Evolutionary conservation across 2,113 vertebrate genomes (phyloP), one percentile per base, ranked within the genome.

Genomic region (Bos indicus): DNA sequence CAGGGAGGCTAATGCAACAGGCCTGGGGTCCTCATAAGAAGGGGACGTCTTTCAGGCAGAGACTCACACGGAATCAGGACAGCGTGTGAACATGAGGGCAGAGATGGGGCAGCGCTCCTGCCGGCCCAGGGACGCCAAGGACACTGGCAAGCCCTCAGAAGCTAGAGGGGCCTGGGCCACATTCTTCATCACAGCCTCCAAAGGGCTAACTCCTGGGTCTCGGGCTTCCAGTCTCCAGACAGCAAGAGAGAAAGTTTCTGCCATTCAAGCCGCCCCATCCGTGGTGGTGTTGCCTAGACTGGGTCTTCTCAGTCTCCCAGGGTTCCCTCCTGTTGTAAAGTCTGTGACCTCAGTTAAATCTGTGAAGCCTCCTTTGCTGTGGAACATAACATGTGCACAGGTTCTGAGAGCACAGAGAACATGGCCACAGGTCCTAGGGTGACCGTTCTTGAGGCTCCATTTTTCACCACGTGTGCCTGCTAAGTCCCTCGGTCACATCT

Each of bases 191-290:
- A 13, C 0, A 10, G 28, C 21, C 26, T 28, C 23, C 8, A 19
- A 48, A 57, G 28, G 30, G 10, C 7, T 6, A 0, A 12, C 23
- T 0, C 48, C 48, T 91, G 64, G 48, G 48, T 28, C 48, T 40
- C 0, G 0, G 48, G n/a, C 16, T 0, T 16, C 1, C 1, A 13
- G 48, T n/a, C 78, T 84, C 43, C 13, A 13, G 78, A 30, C 46
- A 5, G 40, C 40, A 5, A 77, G 26, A 77, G 17, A 0, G 17
- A 0, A 9, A 30, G 7, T 2, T 77, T 17, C 57, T 48, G 2
- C 7, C 17, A 0, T 25, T 2, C 23, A 4, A 46, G 12, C 14
- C 0, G 0, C 11, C 36, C 33, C 12, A 5, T 16, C 13, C 3
- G 0, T 3, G 15, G 36, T 25, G 16, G 3, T 92, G 43, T 54